Base-by-base conservation (phyloP, 2,888 invertebrate genomes). In the Anthophora plumipes region DNA sequence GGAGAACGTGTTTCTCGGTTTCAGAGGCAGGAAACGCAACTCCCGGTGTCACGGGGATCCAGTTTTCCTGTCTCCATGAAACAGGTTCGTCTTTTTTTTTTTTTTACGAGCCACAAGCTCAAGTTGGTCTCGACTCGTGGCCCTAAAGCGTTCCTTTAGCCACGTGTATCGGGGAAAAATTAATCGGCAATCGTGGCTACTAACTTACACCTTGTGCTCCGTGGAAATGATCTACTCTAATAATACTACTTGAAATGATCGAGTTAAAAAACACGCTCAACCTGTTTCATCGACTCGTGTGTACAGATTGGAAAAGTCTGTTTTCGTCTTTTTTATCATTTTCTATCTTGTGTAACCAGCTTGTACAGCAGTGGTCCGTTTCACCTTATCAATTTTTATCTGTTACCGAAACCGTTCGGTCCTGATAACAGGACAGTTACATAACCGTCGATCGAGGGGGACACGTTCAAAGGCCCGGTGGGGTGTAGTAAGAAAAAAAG, bases 1-100 rank as follows among this genome's bases (percentile, higher is more conserved):
- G 68, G 68, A 72, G 82, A 82, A 79, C 83, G 69, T 76, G 83
- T 75, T 79, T 83, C 81, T 82, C 78, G 48, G 70, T 80, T 80
- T 80, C 75, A 68, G 63, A 84, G 73, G 22, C 73, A 79, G 79
- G 77, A 83, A 82, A 77, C 52, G 83, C 70, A 80, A 73, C 73
- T 66, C 79, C 72, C 8, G 7, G 61, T 77, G 82, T 79, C 78
- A 79, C 75, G 73, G 75, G 79, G 75, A 82, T 82, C 79, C 72
- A 83, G 79, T 84, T 84, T 84, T 84, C 81, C 83, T 68, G 76
- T 73, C 72, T 70, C 76, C 48, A 46, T 5, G 74, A 68, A 84
- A 84, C 82, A 63, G 79, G 79, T 84, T 84, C 79, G 6, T 14
- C 67, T 77, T 52, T 52, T 31, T 74, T 77, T 52, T 52, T 31